These are phyloP conservation scores for Antechinus stuartii DNA, from an alignment of 2,113 vertebrate species.

Conservation along the genomic window DNA sequence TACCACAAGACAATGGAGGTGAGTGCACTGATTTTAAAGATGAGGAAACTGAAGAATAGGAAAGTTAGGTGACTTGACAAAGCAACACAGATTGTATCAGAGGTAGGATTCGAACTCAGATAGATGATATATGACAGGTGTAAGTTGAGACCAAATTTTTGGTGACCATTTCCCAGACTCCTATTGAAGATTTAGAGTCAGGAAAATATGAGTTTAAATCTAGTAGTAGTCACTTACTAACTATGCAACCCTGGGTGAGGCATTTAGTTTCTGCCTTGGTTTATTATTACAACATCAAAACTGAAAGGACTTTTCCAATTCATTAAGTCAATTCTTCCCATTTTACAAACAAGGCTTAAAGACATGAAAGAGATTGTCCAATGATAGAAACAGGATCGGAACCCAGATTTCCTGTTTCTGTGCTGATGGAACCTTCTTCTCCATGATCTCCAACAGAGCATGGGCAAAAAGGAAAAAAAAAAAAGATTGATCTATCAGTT, in stretches of 20 bases:
- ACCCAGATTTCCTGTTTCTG: not conserved
- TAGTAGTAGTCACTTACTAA: not conserved
- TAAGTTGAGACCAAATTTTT: not conserved
- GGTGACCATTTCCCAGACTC: too few species aligned
- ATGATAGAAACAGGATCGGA: not conserved
- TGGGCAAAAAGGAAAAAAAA: not conserved
- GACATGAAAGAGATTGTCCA: not conserved
- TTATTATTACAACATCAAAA: not conserved
- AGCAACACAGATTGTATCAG: not conserved
- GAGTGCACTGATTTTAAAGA: not conserved
- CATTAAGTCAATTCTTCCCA: not conserved
- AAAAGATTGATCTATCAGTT: not conserved
- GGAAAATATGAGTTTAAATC: not conserved
- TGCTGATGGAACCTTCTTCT: not conserved
- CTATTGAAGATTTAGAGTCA: not conserved
- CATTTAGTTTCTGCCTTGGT: not conserved
- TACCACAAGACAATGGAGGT: not conserved
- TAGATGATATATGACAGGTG: not conserved
- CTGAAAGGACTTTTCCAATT: not conserved
- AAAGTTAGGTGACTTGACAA: not conserved
- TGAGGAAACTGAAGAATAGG: not conserved
- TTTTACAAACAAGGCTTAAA: not conserved
- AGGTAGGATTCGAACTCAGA: not conserved
- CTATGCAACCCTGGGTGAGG: not conserved
- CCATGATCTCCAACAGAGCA: not conserved